A percentile compares a stretch with the other conserved stretches of the same genome.
phyloP scores from a whole-genome alignment of 2,888 invertebrate genomes.

The Noctua comes region DNA sequence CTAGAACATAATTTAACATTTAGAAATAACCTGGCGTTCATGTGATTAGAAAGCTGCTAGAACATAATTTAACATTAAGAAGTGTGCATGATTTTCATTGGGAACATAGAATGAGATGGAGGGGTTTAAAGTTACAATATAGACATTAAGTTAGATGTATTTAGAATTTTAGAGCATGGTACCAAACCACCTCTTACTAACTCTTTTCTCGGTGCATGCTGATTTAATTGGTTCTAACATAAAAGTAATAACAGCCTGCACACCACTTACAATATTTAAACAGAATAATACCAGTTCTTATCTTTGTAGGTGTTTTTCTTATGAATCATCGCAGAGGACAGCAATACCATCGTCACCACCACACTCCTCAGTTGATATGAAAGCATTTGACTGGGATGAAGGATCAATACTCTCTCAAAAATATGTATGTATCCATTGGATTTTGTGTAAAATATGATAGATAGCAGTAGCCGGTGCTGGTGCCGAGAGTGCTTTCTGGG shows the following conservation, averaged over 20 bases:
- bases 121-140: slow-evolving; percentile 19
- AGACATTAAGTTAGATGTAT: slow-evolving; percentile 34
- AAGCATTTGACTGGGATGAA: slow-evolving; percentile 90
- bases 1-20: slow-evolving; percentile 43
- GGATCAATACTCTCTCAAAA: slow-evolving; percentile 81
- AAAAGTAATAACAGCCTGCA: slow-evolving; percentile 48
- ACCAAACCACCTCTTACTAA: slow-evolving; percentile 33
- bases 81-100: slow-evolving; percentile 55
- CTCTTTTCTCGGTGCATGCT: slow-evolving; percentile 56
- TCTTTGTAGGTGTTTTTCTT: slow-evolving; percentile 92
- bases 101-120: slow-evolving; percentile 32
- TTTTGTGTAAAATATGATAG: background rate
- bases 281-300: slow-evolving; percentile 34
- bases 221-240: slow-evolving; percentile 40
- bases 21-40: slow-evolving; percentile 40
- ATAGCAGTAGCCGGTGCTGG: background rate
- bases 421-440: slow-evolving; percentile 77
- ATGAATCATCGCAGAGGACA: slow-evolving; percentile 92
- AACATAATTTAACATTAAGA: slow-evolving; percentile 34
- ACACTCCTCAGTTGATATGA: slow-evolving; percentile 83
- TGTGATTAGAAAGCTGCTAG: slow-evolving; percentile 25
- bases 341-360: slow-evolving; percentile 88
- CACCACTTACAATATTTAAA: background rate
- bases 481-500: background rate
- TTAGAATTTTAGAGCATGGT: slow-evolving; percentile 53